Percentiles rank a stretch among this genome's conserved stretches.
phyloP scores from a whole-genome alignment of 2,113 vertebrate genomes.

The Leucopsar rothschildi region DNA sequence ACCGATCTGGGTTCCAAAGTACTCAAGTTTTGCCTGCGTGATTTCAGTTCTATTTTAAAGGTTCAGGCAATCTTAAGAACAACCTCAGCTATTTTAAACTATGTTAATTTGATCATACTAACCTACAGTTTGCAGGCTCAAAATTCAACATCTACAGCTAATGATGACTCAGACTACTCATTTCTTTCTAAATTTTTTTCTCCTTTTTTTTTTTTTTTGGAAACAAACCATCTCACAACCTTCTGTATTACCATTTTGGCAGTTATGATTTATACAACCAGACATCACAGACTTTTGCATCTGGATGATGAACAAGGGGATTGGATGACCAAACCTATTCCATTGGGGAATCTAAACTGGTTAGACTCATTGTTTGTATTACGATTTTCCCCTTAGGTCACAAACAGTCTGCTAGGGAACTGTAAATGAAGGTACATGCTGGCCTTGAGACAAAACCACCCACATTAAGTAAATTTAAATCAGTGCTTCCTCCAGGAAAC shows the following conservation, averaged over 20 bases:
- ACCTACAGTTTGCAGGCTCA: neutral
- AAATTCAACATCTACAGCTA: constrained; percentile 4
- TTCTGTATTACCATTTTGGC: neutral
- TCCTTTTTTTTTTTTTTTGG: neutral
- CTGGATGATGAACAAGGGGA: neutral
- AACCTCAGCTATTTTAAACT: constrained; percentile 9
- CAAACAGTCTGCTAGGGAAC: neutral
- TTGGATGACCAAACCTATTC: neutral
- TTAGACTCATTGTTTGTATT: neutral
- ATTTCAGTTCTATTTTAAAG: constrained; percentile 7
- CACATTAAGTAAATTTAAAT: constrained; percentile 21
- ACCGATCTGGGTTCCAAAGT: neutral
- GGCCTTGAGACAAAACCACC: constrained; percentile 35
- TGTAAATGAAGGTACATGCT: neutral
- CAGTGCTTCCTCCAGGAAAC: constrained; percentile 13
- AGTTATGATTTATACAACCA: neutral
- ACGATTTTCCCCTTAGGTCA: neutral
- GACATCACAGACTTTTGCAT: neutral
- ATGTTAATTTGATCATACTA: neutral
- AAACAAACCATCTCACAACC: neutral
- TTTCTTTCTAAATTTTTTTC: neutral
- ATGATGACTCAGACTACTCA: neutral
- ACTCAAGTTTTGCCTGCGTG: neutral
- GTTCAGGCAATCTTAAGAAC: neutral
- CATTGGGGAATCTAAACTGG: neutral